A percentile compares a stretch with the other conserved stretches of the same genome.
phyloP scores from a whole-genome alignment of 2,113 vertebrate genomes.

The Mesocricetus auratus region DNA sequence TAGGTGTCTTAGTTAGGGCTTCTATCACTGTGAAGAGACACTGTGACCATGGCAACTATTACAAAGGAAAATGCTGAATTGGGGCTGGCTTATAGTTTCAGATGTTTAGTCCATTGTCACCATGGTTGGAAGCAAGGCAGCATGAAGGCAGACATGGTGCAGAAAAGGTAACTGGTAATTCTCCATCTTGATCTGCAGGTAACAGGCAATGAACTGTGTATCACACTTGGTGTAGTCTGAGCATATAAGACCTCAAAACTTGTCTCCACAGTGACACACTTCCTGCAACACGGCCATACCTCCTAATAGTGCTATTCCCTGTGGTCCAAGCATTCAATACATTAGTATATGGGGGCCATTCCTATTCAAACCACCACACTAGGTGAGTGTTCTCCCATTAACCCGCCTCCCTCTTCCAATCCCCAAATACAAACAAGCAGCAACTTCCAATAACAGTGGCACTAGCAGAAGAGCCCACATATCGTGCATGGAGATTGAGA shows the following conservation, averaged over 20 bases:
- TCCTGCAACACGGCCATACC: background rate
- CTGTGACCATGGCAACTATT: background rate
- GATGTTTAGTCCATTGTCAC: background rate
- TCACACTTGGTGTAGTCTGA: background rate
- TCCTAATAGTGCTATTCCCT: background rate
- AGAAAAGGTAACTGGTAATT: background rate
- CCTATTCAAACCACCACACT: background rate
- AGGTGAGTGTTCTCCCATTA: background rate
- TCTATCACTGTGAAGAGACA: background rate
- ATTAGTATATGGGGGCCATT: background rate
- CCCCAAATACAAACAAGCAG: background rate
- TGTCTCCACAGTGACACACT: background rate
- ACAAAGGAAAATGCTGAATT: background rate
- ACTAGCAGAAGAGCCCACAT: background rate
- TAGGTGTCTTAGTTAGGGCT: background rate
- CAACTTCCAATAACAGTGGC: background rate
- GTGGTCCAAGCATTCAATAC: background rate
- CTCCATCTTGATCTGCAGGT: background rate
- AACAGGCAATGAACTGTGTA: background rate
- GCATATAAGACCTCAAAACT: background rate
- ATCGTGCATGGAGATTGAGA: slow-evolving; percentile 21
- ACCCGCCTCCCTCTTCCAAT: background rate
- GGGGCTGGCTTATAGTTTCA: background rate
- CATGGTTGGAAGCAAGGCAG: background rate
- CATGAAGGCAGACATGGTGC: background rate